Evolutionary conservation across 2,113 vertebrate genomes (phyloP).

Genomic region (Ptilorrhoa leucosticta): DNA sequence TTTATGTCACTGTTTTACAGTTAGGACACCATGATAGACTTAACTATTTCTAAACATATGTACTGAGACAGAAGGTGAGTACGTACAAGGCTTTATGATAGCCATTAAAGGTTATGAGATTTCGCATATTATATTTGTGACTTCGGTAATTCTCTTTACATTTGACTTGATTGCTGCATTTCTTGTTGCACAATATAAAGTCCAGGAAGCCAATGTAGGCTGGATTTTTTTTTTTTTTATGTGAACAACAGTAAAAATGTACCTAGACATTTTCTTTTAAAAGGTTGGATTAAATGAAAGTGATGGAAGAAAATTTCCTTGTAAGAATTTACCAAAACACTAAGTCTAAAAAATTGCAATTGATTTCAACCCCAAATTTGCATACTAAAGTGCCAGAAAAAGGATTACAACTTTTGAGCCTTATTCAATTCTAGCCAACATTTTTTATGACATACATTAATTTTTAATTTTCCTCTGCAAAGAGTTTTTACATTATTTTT

Average conservation of each 20-base stretch:
- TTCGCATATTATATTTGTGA: background rate
- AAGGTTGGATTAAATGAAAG: background rate
- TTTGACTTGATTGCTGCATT: background rate
- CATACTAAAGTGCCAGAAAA: background rate
- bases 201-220: background rate
- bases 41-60: background rate
- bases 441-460: background rate
- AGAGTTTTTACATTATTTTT: background rate
- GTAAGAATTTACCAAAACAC: background rate
- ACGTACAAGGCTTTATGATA: background rate
- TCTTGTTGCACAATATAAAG: background rate
- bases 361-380: background rate
- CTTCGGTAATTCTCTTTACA: background rate
- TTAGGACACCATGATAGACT: background rate
- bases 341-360: background rate
- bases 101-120: background rate
- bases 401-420: background rate
- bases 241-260: background rate
- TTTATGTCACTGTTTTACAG: slow-evolving; percentile 16
- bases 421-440: background rate
- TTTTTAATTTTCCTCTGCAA: background rate
- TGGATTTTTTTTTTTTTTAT: background rate
- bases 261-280: background rate
- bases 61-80: background rate
- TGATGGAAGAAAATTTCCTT: background rate